These are phyloP conservation scores for Suricata suricatta DNA, from an alignment of 2,113 vertebrate genomes.

Conservation along the genomic window DNA sequence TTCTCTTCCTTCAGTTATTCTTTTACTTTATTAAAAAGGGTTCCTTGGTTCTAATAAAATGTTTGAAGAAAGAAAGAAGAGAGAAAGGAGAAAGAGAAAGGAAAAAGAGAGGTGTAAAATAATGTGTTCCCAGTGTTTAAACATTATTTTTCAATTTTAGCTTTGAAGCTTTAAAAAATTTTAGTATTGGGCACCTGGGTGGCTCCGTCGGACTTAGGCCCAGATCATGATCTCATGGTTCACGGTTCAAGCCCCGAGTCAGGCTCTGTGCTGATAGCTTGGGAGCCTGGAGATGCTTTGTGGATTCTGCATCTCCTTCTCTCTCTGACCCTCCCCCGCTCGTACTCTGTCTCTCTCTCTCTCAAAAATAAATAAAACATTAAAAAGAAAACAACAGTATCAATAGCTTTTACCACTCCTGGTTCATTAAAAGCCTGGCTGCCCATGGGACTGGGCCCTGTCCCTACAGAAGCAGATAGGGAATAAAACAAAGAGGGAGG, in stretches of 20 bases:
- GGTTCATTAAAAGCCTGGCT: not conserved
- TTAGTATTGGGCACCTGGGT: not conserved
- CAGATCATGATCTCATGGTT: too few relatives aligned
- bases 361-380: too few relatives aligned
- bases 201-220: too few relatives aligned
- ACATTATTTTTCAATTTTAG: conserved; percentile 35
- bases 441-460: not conserved
- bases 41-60: conserved; percentile 14
- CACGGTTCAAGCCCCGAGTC: too few relatives aligned
- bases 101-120: not conserved
- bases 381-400: not conserved
- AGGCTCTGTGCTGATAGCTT: too few relatives aligned
- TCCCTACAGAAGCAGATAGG: not conserved
- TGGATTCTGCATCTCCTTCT: too few relatives aligned
- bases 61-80: not conserved
- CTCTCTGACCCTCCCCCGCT: too few relatives aligned
- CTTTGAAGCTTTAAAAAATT: conserved; percentile 44
- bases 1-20: conserved; percentile 43
- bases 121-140: not conserved
- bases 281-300: too few relatives aligned
- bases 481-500: not conserved
- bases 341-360: too few relatives aligned
- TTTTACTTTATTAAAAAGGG: conserved; percentile 42
- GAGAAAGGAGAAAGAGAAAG: not conserved
- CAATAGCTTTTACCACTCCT: conserved; percentile 18